Conservation (phyloP, 2,113 vertebrate genomes). For the Archilochus colubris region DNA sequence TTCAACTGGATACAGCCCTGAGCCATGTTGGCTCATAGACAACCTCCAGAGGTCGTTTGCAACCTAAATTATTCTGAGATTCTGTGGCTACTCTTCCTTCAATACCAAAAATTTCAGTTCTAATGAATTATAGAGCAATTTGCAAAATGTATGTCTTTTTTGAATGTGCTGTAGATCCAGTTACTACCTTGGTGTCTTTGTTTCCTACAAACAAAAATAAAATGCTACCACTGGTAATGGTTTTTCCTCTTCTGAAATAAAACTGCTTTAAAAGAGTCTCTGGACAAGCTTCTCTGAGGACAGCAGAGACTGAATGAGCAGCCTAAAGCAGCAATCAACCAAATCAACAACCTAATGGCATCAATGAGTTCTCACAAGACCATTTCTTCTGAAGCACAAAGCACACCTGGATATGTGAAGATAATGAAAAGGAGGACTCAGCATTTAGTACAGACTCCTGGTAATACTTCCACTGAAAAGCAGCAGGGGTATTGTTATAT, state of each 20-base stretch:
- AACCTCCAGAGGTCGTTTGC: neutral
- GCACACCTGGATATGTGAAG: neutral
- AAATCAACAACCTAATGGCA: constrained; percentile 29
- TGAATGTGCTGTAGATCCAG: neutral
- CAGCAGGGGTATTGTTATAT: neutral
- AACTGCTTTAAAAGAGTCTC: neutral
- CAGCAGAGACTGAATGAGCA: neutral
- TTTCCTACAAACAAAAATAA: neutral
- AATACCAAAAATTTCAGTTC: neutral
- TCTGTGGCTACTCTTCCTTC: neutral
- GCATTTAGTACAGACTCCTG: neutral
- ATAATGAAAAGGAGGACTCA: constrained; percentile 4
- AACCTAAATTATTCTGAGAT: neutral
- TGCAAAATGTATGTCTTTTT: neutral
- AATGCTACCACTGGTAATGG: neutral
- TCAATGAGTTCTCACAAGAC: neutral
- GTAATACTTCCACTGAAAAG: neutral
- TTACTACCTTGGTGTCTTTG: neutral
- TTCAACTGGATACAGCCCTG: neutral
- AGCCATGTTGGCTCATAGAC: neutral
- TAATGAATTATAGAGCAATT: neutral
- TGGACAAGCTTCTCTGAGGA: constrained; percentile 10
- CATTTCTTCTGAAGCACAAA: neutral
- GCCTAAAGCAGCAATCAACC: constrained; percentile 43
- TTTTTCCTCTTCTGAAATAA: neutral